phyloP scores from a whole-genome alignment of 2,888 invertebrate species.

The Sympetrum striolatum region DNA sequence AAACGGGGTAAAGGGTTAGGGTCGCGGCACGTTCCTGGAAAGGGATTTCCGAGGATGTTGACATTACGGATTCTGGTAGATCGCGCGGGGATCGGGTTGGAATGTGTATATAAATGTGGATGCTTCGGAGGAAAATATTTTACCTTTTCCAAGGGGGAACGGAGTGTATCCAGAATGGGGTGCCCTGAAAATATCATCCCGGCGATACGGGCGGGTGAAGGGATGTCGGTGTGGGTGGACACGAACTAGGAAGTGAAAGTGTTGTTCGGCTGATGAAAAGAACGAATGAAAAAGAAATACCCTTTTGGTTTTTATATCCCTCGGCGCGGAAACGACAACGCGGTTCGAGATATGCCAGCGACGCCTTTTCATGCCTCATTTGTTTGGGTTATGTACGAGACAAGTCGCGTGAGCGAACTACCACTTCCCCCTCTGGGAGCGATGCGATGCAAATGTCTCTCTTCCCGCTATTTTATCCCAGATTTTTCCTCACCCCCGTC shows the following conservation, averaged over 20 bases:
- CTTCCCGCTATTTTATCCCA: neutral
- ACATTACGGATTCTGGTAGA: neutral
- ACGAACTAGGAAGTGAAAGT: neutral
- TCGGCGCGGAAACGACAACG: slow-evolving; percentile 2
- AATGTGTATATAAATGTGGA: neutral
- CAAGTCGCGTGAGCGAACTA: neutral
- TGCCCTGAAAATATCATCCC: no score
- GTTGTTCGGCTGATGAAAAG: neutral
- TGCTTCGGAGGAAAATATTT: neutral
- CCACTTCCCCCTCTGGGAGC: neutral
- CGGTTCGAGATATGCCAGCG: neutral
- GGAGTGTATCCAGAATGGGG: no score
- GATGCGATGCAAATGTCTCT: neutral
- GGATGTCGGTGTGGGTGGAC: neutral
- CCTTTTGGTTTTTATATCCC: neutral
- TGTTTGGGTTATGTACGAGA: slow-evolving; percentile 13
- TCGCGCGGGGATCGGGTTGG: neutral
- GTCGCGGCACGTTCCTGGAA: neutral
- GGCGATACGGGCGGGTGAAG: neutral
- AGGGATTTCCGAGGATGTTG: neutral
- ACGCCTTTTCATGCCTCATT: slow-evolving; percentile 37
- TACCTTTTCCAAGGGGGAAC: neutral
- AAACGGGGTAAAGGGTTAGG: neutral
- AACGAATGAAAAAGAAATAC: neutral
- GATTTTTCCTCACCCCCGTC: neutral